phyloP scores from a whole-genome alignment of 2,797 vertebrate species.

The Notamacropus eugenii region DNA sequence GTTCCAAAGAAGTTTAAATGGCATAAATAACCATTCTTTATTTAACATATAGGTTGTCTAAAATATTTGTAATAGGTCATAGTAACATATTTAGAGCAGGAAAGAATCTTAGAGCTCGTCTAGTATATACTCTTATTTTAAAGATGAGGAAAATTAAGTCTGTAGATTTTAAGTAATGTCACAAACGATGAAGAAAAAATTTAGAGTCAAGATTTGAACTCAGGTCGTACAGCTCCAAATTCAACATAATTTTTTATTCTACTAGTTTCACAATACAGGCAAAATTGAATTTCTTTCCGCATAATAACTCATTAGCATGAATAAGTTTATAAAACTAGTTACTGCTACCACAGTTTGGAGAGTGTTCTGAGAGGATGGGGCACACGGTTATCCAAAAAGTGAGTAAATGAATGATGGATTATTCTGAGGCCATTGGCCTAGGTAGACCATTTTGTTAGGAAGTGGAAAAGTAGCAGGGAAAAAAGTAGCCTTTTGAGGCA shows the following conservation, averaged over 20 bases:
- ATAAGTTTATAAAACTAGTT: not conserved
- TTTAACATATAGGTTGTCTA: not conserved
- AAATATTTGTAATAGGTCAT: not conserved
- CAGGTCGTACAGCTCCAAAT: not conserved
- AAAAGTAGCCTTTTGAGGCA: fast-evolving
- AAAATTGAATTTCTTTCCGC: not conserved
- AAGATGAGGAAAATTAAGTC: not conserved
- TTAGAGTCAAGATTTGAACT: not conserved
- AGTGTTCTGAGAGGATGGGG: not conserved
- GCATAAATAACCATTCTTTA: not conserved
- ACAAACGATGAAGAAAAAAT: not conserved
- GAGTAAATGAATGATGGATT: not conserved
- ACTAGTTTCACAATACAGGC: not conserved
- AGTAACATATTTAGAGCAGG: not conserved
- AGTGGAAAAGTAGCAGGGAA: not conserved
- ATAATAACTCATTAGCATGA: not conserved
- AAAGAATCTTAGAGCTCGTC: not conserved
- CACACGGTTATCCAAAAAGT: not conserved
- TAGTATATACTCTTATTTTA: not conserved
- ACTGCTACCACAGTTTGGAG: not conserved
- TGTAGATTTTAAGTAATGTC: not conserved
- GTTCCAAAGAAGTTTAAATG: not conserved
- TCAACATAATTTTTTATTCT: not conserved
- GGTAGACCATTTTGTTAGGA: not conserved
- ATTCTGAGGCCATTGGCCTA: not conserved